These are phyloP conservation scores for Mnemiopsis leidyi DNA, from an alignment of 37 sponge, comb jelly and placozoan species.

Conservation along the genomic window DNA sequence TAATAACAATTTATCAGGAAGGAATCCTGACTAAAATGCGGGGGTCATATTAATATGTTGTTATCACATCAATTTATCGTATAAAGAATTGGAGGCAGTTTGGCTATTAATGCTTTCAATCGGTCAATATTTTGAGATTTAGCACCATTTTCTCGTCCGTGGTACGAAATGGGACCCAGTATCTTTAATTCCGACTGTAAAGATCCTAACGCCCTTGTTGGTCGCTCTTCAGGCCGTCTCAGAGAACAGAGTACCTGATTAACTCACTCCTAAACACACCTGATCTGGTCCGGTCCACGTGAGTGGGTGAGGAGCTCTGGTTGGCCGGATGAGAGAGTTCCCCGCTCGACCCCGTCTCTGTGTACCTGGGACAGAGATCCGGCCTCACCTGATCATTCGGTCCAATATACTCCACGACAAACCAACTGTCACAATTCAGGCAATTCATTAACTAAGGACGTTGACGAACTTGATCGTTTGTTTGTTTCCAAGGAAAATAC, in stretches of 20 bases:
- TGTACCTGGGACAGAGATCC: background rate
- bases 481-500: background rate
- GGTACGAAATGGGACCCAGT: background rate
- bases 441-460: background rate
- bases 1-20: background rate
- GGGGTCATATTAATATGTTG: background rate
- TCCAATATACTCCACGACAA: background rate
- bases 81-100: background rate
- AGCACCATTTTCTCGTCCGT: background rate
- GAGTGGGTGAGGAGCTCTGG: background rate
- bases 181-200: background rate
- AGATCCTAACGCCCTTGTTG: background rate
- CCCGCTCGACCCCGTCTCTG: background rate
- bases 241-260: background rate
- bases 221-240: background rate
- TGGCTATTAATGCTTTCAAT: background rate
- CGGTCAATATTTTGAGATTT: background rate
- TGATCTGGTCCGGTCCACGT: background rate
- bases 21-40: background rate
- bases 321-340: background rate
- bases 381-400: background rate
- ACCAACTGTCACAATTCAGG: background rate
- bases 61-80: background rate
- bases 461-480: background rate
- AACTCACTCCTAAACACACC: background rate